Conservation (phyloP, 1,140 invertebrate genomes). For the Dolichoris vasculosae region DNA sequence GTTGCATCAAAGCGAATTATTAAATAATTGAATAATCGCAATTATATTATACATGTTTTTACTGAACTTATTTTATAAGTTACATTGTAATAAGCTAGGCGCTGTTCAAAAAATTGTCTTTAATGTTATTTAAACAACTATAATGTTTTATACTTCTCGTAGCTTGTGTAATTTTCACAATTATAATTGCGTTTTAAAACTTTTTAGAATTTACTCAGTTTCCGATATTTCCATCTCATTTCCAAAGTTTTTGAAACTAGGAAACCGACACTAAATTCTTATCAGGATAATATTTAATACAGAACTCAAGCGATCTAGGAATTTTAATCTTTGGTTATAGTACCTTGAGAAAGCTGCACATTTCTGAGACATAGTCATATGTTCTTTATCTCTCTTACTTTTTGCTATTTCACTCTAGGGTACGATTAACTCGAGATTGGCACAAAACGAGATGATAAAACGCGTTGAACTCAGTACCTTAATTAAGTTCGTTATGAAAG, state of each 20-base stretch:
- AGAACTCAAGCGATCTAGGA: background rate
- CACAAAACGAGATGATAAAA: slow-evolving; percentile 42
- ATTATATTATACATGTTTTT: no score
- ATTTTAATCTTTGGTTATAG: slow-evolving; percentile 27
- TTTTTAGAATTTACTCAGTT: no score
- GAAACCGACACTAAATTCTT: background rate
- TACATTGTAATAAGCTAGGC: no score
- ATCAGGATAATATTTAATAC: background rate
- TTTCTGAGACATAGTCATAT: background rate
- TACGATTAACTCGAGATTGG: slow-evolving; percentile 44
- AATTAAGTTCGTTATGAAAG: slow-evolving; percentile 37
- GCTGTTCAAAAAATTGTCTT: no score
- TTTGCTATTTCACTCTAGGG: background rate
- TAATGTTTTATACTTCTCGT: no score
- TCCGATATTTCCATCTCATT: background rate
- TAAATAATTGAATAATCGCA: no score
- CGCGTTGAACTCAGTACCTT: slow-evolving; percentile 21
- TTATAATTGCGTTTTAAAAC: no score
- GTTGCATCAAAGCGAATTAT: no score
- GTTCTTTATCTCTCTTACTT: background rate
- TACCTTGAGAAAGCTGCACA: background rate
- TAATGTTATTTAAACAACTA: no score
- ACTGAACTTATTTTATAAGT: no score
- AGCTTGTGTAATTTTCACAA: no score
- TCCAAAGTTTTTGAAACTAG: background rate